Evolutionary conservation across 2,113 vertebrate genomes (phyloP).

Genomic region (Leucopsar rothschildi): DNA sequence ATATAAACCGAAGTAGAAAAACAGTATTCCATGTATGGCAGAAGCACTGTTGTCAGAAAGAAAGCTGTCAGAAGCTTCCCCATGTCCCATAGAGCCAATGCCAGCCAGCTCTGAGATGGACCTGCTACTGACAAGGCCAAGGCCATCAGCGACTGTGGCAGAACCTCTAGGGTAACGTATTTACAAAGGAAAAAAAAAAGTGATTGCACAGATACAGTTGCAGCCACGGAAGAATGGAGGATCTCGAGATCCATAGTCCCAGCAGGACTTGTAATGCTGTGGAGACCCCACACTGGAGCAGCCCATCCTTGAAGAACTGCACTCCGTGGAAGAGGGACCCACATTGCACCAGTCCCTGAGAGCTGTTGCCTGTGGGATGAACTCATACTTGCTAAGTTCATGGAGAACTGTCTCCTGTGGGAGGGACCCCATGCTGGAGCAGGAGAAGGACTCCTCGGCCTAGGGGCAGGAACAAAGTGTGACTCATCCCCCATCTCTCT

Average conservation of each 20-base stretch:
- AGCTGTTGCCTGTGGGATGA: neutral
- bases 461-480: neutral
- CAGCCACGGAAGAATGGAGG: neutral
- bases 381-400: neutral
- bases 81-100: neutral
- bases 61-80: neutral
- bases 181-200: neutral
- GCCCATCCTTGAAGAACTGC: neutral
- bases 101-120: neutral
- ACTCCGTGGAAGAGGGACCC: neutral
- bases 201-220: neutral
- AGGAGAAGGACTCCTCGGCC: neutral
- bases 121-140: neutral
- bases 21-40: neutral
- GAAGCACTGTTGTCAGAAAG: neutral
- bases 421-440: accelerated
- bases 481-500: neutral
- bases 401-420: neutral
- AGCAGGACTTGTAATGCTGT: neutral
- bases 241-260: neutral
- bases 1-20: neutral
- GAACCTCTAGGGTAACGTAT: neutral
- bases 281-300: neutral
- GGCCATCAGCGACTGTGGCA: neutral
- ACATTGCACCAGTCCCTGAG: accelerated